Evolutionary conservation across 2,113 vertebrate genomes (phyloP).

Genomic region (Boulengeromyrus knoepffleri): DNA sequence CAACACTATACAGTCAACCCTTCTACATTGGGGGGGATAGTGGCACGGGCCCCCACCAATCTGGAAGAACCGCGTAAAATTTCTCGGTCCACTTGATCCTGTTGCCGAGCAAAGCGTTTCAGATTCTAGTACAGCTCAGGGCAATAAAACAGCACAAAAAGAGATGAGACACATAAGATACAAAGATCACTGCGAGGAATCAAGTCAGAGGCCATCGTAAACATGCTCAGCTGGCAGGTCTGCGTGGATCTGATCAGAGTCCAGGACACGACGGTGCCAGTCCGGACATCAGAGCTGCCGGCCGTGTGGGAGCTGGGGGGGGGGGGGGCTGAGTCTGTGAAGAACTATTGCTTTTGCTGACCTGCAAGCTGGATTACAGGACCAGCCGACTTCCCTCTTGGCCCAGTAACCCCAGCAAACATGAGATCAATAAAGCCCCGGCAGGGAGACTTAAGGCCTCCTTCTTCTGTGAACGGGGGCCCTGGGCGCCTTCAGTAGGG

Average conservation of each 20-base stretch:
- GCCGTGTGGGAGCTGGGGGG: background rate
- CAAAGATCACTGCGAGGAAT: background rate
- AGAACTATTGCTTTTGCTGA: background rate
- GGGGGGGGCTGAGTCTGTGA: no score
- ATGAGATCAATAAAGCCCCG: background rate
- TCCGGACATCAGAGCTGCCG: background rate
- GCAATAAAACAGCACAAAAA: background rate
- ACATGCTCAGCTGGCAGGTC: background rate
- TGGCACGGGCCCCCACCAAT: background rate
- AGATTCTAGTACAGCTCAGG: background rate
- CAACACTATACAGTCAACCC: constrained; percentile 32
- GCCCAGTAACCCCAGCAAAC: background rate
- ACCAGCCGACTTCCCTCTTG: background rate
- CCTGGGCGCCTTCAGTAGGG: background rate
- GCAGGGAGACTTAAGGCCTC: no score
- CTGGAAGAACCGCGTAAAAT: background rate
- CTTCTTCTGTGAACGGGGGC: background rate
- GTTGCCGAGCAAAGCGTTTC: background rate
- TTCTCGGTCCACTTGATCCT: background rate
- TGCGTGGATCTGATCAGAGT: background rate
- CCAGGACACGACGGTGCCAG: background rate
- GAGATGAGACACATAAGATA: background rate
- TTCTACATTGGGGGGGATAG: constrained; percentile 21
- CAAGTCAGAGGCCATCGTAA: background rate
- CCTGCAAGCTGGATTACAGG: background rate